Conservation (phyloP, 1,140 invertebrate genomes). For the Heliconius himera region DNA sequence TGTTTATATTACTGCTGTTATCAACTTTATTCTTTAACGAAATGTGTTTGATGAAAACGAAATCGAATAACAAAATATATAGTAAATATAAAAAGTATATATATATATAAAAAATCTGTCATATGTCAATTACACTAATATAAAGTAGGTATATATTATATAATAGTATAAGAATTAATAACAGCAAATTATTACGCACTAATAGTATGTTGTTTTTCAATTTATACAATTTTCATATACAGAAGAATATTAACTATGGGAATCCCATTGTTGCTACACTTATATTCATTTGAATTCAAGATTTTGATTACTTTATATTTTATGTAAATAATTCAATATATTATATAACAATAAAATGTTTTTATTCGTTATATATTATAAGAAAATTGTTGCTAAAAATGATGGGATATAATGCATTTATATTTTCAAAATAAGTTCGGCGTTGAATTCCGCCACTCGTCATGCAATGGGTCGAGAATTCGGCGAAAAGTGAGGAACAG, state of each 20-base stretch:
- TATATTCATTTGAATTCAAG: neutral
- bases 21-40: too few species aligned
- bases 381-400: neutral
- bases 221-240: neutral
- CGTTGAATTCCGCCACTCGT: too few species aligned
- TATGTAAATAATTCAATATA: neutral
- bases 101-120: neutral
- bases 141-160: neutral
- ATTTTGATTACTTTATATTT: neutral
- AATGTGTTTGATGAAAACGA: too few species aligned
- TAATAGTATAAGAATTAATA: neutral
- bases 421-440: too few species aligned
- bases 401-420: too few species aligned
- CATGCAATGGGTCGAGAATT: too few species aligned
- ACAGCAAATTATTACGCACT: neutral
- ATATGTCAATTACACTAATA: neutral
- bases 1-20: too few species aligned
- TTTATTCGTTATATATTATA: neutral
- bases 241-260: neutral
- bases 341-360: neutral
- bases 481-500: too few species aligned
- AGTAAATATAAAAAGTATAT: too few species aligned
- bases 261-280: neutral
- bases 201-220: neutral
- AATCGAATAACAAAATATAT: neutral